phyloP scores from a whole-genome alignment of 2,113 vertebrate genomes.

The Octodon degus region DNA sequence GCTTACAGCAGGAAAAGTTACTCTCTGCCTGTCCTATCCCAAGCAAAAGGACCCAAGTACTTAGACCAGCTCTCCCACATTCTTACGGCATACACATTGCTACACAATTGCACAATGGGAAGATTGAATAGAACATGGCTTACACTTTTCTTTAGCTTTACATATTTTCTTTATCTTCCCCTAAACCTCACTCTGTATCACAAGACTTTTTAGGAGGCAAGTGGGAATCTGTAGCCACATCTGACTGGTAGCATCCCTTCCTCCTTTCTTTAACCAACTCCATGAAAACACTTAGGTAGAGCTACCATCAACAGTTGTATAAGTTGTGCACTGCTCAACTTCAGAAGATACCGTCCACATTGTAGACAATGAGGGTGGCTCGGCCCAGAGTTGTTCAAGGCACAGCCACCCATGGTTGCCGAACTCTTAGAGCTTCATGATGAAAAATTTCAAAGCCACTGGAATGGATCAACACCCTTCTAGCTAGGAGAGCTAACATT shows the following conservation, averaged over 20 bases:
- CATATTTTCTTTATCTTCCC: background rate
- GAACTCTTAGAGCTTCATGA: background rate
- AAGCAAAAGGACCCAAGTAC: background rate
- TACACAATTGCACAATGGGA: background rate
- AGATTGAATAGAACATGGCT: background rate
- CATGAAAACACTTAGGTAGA: background rate
- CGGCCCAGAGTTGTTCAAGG: background rate
- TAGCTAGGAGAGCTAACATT: background rate
- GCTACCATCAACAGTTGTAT: background rate
- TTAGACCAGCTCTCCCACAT: background rate
- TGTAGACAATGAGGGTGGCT: background rate
- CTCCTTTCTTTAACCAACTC: background rate
- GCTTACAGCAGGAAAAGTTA: background rate
- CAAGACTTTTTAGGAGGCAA: background rate
- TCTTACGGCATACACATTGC: background rate
- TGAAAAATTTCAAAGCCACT: background rate
- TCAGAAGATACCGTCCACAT: fast-evolving
- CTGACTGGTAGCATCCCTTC: background rate
- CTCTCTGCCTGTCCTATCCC: no score
- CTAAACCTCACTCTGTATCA: background rate
- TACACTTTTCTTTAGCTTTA: background rate
- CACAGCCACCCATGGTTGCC: background rate
- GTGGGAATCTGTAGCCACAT: background rate
- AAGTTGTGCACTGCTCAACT: background rate
- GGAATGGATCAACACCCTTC: background rate